A percentile compares a stretch with the other conserved stretches of the same genome.
Evolutionary conservation across 2,797 vertebrate species (phyloP).

Genomic region (Chiropotes sagulatus): DNA sequence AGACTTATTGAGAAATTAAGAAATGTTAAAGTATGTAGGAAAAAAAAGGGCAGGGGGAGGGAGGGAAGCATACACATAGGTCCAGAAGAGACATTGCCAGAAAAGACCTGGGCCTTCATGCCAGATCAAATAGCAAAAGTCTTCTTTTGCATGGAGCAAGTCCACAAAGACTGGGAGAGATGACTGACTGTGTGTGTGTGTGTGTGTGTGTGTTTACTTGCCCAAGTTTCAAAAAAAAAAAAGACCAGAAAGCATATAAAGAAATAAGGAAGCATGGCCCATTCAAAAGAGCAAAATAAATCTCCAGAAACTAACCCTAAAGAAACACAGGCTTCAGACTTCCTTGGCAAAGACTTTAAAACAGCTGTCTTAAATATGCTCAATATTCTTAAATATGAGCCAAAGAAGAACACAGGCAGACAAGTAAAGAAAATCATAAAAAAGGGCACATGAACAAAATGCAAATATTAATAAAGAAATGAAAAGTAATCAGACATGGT

Average conservation of each 20-base stretch:
- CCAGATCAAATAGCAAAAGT: not conserved
- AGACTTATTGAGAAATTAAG: not conserved
- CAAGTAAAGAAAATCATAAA: not conserved
- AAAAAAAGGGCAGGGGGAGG: not conserved
- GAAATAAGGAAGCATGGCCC: not conserved
- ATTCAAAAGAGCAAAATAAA: not conserved
- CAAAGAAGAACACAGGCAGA: not conserved
- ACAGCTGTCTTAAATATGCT: not conserved
- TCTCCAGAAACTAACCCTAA: not conserved
- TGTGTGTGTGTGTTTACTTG: no score
- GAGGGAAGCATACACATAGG: fast-evolving
- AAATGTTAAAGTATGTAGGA: not conserved
- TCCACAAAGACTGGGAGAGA: not conserved
- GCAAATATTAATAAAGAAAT: not conserved
- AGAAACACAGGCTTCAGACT: not conserved
- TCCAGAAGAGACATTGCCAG: not conserved
- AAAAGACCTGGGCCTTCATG: not conserved
- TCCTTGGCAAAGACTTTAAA: not conserved
- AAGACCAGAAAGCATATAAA: not conserved
- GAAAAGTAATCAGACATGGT: not conserved
- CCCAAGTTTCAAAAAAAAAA: not conserved
- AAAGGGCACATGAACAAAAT: not conserved
- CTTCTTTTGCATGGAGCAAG: not conserved
- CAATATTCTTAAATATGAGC: not conserved
- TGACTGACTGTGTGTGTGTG: no score